Base-by-base conservation (phyloP, 2,113 vertebrate genomes). In the Plestiodon gilberti region DNA sequence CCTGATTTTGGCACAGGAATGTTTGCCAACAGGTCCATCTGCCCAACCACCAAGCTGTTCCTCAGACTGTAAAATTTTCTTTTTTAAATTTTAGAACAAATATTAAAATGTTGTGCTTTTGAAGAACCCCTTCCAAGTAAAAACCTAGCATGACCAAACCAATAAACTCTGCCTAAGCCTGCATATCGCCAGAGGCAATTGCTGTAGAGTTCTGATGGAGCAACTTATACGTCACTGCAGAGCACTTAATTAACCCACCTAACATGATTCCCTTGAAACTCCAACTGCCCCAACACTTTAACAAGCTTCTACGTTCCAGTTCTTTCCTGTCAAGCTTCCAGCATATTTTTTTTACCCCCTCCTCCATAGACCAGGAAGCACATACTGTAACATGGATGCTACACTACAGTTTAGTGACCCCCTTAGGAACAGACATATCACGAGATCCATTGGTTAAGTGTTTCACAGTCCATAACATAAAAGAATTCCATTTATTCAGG, bases 141-240 rank as follows among this genome's bases (percentile, higher is more conserved):
- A 78, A 77, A 55, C 62, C 18, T 43, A 73, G 85, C 71, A 48
- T 76, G 62, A 87, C 25, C 62, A 55, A 81, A 76, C 74, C 87
- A 82, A 69, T 74, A n/a, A 78, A 25, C 87, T 30, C 33, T 91
- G 64, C 81, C 81, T 20, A 57, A 77, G 40, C 80, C 25, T 90
- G 79, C 83, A 94, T 62, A 38, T 40, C 84, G 80, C 75, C n/a
- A 83, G 52, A 88, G 93, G 22, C 30, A 85, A 88, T n/a, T 52
- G 78, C 14, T 87, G 48, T 76, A 2, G 28, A 88, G 48, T 67
- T 48, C 30, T 76, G 88, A 76, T 38, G 70, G 52, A 0, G 6
- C 33, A 83, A 4, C 77, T 87, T 84, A 67, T 76, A 90, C 90
- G 71, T 13, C 91, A 92, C 83, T 33, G 40, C 1, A 3, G 38